Evolutionary conservation across 2,113 vertebrate genomes (phyloP).

Genomic region (Stigmatopora argus): DNA sequence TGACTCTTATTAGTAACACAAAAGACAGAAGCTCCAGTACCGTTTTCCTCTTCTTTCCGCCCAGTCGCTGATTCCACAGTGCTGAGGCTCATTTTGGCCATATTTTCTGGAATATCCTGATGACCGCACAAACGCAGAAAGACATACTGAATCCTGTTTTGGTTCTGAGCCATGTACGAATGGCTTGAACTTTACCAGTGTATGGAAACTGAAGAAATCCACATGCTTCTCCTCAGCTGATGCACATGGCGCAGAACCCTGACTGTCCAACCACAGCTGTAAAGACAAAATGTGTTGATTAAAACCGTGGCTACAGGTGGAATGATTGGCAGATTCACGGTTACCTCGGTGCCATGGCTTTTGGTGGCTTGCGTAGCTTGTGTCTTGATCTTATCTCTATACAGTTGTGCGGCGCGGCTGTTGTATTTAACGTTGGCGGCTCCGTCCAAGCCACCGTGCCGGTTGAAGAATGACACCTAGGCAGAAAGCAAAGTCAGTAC

Average conservation of each 20-base stretch:
- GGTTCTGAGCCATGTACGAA: too few relatives aligned
- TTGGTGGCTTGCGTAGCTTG: constrained; percentile 81
- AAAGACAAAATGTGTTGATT: constrained; percentile 2
- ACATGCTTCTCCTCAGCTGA: constrained; percentile 80
- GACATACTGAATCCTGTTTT: neutral
- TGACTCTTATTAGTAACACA: neutral
- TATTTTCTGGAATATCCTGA: constrained; percentile 42
- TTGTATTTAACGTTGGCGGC: constrained; percentile 90
- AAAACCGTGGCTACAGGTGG: neutral
- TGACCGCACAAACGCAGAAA: constrained; percentile 1
- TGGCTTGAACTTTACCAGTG: constrained; percentile 50
- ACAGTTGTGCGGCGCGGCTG: constrained; percentile 83
- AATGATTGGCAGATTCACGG: neutral
- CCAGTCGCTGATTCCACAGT: constrained; percentile 18
- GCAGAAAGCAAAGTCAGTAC: neutral
- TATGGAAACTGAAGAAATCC: constrained; percentile 88
- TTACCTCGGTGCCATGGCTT: constrained; percentile 84
- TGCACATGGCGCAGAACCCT: constrained; percentile 63
- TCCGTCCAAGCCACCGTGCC: constrained; percentile 77
- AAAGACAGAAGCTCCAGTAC: constrained; percentile 16
- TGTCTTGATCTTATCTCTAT: constrained; percentile 81
- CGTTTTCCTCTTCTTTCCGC: constrained; percentile 38
- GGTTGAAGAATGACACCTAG: constrained; percentile 84
- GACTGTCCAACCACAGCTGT: constrained; percentile 88
- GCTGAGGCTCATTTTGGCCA: constrained; percentile 48